phyloP scores from a whole-genome alignment of 2,113 vertebrate genomes.

The Oceanites oceanicus region DNA sequence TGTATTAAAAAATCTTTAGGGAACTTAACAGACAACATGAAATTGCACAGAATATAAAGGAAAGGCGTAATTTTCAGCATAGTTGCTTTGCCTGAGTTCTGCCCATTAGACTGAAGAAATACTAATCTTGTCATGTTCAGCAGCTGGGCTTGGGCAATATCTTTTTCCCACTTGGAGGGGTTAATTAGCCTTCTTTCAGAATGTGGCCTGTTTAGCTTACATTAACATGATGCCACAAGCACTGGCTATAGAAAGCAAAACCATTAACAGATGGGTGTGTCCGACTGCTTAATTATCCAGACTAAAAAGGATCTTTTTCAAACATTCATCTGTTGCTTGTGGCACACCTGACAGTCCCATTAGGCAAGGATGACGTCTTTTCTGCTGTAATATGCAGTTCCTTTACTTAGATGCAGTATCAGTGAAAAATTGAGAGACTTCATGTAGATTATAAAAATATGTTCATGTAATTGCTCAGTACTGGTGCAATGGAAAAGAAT shows the following conservation, averaged over 20 bases:
- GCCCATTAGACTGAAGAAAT: constrained; percentile 61
- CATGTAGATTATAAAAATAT: constrained; percentile 56
- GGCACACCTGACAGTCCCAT: constrained; percentile 74
- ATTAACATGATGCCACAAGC: constrained; percentile 63
- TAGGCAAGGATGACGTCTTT: constrained; percentile 68
- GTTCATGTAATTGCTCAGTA: constrained; percentile 55
- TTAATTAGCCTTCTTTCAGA: constrained; percentile 79
- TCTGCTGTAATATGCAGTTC: constrained; percentile 32
- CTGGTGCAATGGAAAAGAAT: constrained; percentile 18
- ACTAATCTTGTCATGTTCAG: constrained; percentile 68
- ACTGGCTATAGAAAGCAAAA: constrained; percentile 61
- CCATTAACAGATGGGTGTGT: constrained; percentile 73
- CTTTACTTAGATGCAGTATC: constrained; percentile 36
- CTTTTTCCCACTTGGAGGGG: constrained; percentile 53
- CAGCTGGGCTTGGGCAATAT: constrained; percentile 72
- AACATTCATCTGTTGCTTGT: constrained; percentile 74
- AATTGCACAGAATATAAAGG: constrained; percentile 24
- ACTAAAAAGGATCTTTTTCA: constrained; percentile 78
- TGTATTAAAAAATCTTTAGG: constrained; percentile 60
- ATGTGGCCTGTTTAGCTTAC: constrained; percentile 68
- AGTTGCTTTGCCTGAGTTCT: constrained; percentile 55
- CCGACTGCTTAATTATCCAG: constrained; percentile 77
- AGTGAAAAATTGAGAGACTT: constrained; percentile 46
- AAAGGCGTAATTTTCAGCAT: constrained; percentile 56
- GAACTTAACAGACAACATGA: constrained; percentile 33